These are phyloP conservation scores for Eupithecia tripunctaria DNA, from an alignment of 2,888 invertebrate genomes.

Conservation along the genomic window DNA sequence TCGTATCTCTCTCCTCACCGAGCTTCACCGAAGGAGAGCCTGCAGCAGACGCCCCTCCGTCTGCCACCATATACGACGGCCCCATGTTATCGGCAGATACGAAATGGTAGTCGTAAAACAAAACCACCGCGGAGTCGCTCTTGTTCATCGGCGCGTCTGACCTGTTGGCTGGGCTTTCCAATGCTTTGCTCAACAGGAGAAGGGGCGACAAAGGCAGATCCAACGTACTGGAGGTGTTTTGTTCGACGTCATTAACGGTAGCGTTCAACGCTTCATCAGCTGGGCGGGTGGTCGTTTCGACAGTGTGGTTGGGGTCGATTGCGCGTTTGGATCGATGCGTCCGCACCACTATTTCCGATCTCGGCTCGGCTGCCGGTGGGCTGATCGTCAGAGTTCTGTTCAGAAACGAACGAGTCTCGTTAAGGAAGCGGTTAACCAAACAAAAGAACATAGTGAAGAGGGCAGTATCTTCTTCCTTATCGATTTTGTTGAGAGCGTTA, in stretches of 20 bases:
- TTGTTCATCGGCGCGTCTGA: background rate
- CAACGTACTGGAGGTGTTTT: slow-evolving; percentile 14
- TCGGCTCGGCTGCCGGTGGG: slow-evolving; percentile 21
- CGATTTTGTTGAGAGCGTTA: slow-evolving; percentile 58
- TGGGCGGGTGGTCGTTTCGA: slow-evolving; percentile 21
- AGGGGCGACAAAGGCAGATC: background rate
- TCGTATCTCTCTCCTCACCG: slow-evolving; percentile 24
- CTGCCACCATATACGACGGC: slow-evolving; percentile 50
- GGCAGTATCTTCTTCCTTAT: slow-evolving; percentile 62
- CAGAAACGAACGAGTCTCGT: slow-evolving; percentile 61
- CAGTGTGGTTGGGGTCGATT: slow-evolving; percentile 23
- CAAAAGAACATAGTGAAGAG: slow-evolving; percentile 57
- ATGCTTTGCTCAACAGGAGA: slow-evolving; percentile 6
- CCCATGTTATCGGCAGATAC: slow-evolving; percentile 50
- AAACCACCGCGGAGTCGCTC: slow-evolving; percentile 42
- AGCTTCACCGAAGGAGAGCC: slow-evolving; percentile 3
- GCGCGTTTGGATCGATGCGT: slow-evolving; percentile 63
- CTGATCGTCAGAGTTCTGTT: slow-evolving; percentile 51
- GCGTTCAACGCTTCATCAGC: slow-evolving; percentile 16
- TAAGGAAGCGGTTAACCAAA: slow-evolving; percentile 59
- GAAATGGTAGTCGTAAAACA: slow-evolving; percentile 63
- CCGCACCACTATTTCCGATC: slow-evolving; percentile 41
- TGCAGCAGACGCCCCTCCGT: slow-evolving; percentile 40
- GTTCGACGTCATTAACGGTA: slow-evolving; percentile 2
- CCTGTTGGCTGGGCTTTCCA: slow-evolving; percentile 3